Evolutionary conservation across 2,113 vertebrate species (phyloP), one percentile per base, ranked within the genome.

Genomic region (Miniopterus natalensis): DNA sequence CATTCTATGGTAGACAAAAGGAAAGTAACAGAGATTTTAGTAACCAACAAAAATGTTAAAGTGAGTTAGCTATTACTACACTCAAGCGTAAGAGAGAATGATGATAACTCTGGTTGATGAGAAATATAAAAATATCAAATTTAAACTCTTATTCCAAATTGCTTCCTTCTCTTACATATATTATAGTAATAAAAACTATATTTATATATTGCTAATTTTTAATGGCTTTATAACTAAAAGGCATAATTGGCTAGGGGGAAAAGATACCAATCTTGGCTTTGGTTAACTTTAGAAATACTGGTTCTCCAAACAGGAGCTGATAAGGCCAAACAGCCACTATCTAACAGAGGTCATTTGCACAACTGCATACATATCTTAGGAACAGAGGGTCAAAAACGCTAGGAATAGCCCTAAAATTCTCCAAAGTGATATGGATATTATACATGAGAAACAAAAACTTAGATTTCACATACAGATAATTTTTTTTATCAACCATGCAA

Each of bases 131-230:
- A 88, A 84, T 65, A 75, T 17, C 51, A 74, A 65, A 77, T 20
- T 77, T 83, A 89, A 95, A 95, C n/a, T 79, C 29, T 79, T 78
- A 70, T 29, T 92, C 12, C 53, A 89, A 90, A 92, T 66, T 49
- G 17, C 23, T 90, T 95, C 75, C 17, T 53, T 92, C 47, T 75
- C n/a, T 86, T 74, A 63, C 6, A 57, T 61, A 40, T 61, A 40
- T 8, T 31, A 91, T 23, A 49, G n/a, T 31, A 95, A 31, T 70
- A 80, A 80, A 18, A 59, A 75, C 31, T 83, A 59, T 45, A 90
- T 3, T 90, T 85, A 84, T 29, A 6, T 61, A 66, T 59, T 83
- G 18, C 47, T 75, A 17, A n/a, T 57, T 90, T 77, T 66, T 79
- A 75, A 75, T 57, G 18, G 57, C 75, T 95, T 93, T 92, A 25